Percentiles rank a stretch among this genome's conserved stretches.
These are phyloP conservation scores for Portunus trituberculatus DNA, from an alignment of 1,140 invertebrate genomes.

Conservation along the genomic window DNA sequence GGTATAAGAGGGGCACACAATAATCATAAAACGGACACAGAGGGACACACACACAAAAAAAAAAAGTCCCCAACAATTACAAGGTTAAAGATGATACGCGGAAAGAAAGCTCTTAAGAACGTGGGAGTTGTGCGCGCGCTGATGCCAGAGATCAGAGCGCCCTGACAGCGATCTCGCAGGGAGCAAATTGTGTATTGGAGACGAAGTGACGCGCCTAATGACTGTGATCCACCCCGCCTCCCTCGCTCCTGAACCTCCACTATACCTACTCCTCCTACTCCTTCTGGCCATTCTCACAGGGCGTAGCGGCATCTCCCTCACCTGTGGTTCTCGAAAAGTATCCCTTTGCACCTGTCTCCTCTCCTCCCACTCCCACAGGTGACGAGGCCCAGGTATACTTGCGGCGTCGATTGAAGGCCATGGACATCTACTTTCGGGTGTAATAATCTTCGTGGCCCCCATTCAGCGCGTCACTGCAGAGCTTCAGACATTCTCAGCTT, in stretches of 20 bases:
- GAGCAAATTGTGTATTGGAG: conserved; percentile 37
- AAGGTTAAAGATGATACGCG: conserved; percentile 6
- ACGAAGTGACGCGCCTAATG: not conserved
- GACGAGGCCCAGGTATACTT: not conserved
- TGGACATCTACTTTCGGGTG: not conserved
- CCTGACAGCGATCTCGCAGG: not conserved
- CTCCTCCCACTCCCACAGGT: not conserved
- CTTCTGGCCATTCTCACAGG: not conserved
- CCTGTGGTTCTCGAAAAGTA: not conserved
- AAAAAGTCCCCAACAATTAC: conserved; percentile 36
- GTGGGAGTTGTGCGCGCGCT: not conserved
- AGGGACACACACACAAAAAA: not conserved
- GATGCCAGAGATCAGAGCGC: not conserved
- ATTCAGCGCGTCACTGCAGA: not conserved
- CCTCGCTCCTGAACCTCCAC: not conserved
- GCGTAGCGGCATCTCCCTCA: not conserved
- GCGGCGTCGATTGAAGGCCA: not conserved
- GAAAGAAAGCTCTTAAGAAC: conserved; percentile 13
- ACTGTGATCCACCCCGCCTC: not conserved
- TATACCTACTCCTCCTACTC: not conserved
- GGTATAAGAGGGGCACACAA: conserved; percentile 38
- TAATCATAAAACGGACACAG: conserved; percentile 31
- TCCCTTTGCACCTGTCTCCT: not conserved
- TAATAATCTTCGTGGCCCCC: not conserved
- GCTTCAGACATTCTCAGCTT: not conserved